Percentiles rank a stretch among this genome's conserved stretches.
Conservation (phyloP, 2,113 vertebrate species). For the Nannobrachium achirus region DNA sequence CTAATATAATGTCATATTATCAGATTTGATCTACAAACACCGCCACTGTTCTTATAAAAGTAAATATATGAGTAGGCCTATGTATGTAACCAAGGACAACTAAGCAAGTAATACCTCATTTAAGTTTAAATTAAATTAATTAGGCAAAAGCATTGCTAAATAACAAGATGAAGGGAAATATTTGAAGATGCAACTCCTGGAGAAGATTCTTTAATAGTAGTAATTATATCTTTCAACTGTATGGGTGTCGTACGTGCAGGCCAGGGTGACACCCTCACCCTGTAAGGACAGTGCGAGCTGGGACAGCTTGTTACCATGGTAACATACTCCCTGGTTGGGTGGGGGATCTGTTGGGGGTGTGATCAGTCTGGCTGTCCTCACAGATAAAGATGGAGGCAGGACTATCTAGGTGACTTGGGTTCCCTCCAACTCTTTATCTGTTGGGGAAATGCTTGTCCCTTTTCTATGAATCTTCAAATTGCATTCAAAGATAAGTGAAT, state of each 20-base stretch:
- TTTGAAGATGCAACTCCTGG: too few species aligned
- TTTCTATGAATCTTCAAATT: constrained; percentile 42
- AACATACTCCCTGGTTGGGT: constrained; percentile 64
- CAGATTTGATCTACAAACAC: constrained; percentile 26
- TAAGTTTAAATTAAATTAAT: too few species aligned
- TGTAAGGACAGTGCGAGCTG: constrained; percentile 22
- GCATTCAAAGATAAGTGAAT: constrained; percentile 50
- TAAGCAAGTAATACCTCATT: too few species aligned
- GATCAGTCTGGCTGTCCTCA: constrained; percentile 46
- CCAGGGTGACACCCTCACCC: not conserved
- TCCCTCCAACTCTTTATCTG: constrained; percentile 67
- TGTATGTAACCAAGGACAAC: too few species aligned
- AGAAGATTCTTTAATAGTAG: not conserved
- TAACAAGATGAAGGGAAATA: too few species aligned
- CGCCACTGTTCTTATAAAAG: too few species aligned
- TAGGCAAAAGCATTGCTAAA: too few species aligned
- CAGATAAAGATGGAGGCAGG: constrained; percentile 74
- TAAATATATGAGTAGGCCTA: too few species aligned
- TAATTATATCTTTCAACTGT: not conserved
- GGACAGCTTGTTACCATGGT: constrained; percentile 38
- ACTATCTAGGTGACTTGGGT: constrained; percentile 61
- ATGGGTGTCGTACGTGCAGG: not conserved
- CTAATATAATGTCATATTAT: constrained; percentile 42
- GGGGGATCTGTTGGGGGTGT: constrained; percentile 57
- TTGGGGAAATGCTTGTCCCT: constrained; percentile 32